A percentile compares a stretch with the other conserved stretches of the same genome.
phyloP scores from a whole-genome alignment of 2,797 vertebrate genomes.

The Paratrypauchen microcephalus region DNA sequence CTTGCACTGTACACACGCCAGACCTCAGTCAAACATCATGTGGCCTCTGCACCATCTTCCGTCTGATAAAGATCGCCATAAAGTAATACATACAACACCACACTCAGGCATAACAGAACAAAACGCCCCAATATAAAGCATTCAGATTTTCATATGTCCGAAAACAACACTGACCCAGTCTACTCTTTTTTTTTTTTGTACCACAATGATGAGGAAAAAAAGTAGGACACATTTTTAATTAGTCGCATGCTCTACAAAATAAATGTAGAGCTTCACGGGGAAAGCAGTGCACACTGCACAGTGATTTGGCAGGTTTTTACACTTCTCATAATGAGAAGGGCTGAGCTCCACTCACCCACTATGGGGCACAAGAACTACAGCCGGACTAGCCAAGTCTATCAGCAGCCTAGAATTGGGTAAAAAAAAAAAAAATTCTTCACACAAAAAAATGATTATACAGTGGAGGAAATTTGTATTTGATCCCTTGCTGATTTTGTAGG shows the following conservation, averaged over 20 bases:
- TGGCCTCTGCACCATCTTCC: too few relatives aligned
- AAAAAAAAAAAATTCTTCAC: too few relatives aligned
- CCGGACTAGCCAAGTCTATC: too few relatives aligned
- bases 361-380: too few relatives aligned
- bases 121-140: neutral
- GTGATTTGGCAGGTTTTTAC: neutral
- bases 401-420: too few relatives aligned
- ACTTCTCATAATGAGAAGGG: neutral
- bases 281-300: neutral
- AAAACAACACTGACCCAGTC: neutral
- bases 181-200: neutral
- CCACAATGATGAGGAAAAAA: neutral
- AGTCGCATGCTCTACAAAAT: neutral
- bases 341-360: too few relatives aligned
- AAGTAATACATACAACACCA: too few relatives aligned
- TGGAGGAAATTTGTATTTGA: too few relatives aligned
- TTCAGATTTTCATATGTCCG: neutral
- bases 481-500: too few relatives aligned
- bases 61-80: too few relatives aligned
- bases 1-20: neutral
- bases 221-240: constrained; percentile 2
- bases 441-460: too few relatives aligned
- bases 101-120: neutral
- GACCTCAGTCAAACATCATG: neutral
- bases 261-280: neutral